These are phyloP conservation scores for Thamnophis sirtalis DNA, from an alignment of 2,113 vertebrate species.

Conservation along the genomic window DNA sequence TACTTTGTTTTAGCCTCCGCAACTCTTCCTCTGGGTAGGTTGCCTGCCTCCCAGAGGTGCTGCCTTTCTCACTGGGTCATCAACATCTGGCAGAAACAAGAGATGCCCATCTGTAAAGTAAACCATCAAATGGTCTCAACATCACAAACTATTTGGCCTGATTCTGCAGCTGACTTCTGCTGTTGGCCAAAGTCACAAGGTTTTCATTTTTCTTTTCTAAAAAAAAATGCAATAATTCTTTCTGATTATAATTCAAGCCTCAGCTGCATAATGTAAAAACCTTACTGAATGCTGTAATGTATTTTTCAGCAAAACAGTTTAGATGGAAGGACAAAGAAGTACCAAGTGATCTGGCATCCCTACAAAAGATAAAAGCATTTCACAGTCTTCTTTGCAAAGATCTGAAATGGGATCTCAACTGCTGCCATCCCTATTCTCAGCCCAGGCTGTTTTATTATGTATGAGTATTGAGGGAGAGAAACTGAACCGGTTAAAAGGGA, in stretches of 20 bases:
- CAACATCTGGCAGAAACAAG: neutral
- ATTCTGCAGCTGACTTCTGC: neutral
- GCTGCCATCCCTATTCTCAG: neutral
- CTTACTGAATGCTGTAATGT: slow-evolving; percentile 34
- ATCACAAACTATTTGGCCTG: neutral
- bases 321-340: slow-evolving; percentile 22
- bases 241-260: slow-evolving; percentile 19
- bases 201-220: slow-evolving; percentile 2
- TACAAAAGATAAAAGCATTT: slow-evolving; percentile 32
- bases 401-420: slow-evolving; percentile 22
- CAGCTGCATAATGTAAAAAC: neutral
- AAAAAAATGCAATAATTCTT: slow-evolving; percentile 40
- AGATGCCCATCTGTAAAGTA: neutral
- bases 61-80: neutral
- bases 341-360: neutral
- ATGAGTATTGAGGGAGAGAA: neutral
- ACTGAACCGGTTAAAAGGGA: neutral
- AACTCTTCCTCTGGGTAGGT: neutral
- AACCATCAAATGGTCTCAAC: neutral
- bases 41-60: neutral
- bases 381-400: slow-evolving; percentile 31
- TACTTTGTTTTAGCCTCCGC: neutral
- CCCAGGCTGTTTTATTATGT: slow-evolving; percentile 38
- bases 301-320: slow-evolving; percentile 27
- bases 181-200: slow-evolving; percentile 6